phyloP scores from a whole-genome alignment of 2,113 vertebrate species.

The Marmota monax region DNA sequence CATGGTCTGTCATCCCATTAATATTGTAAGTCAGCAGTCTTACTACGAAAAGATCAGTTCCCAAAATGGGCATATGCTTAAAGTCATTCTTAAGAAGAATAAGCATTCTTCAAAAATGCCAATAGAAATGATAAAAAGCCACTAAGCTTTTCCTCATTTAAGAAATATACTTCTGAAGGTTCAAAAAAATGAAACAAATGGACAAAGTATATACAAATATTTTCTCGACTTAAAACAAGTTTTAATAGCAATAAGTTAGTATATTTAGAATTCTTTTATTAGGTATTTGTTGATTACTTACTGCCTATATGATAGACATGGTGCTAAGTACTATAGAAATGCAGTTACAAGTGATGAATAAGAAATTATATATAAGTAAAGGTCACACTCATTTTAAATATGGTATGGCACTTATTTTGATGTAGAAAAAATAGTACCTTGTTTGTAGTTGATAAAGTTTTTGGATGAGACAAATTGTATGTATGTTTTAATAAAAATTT shows the following conservation, averaged over 20 bases:
- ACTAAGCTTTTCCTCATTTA: neutral
- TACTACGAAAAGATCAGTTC: neutral
- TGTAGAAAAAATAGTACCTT: neutral
- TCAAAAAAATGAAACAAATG: neutral
- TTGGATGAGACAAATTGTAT: neutral
- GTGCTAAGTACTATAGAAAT: neutral
- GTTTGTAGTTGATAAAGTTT: neutral
- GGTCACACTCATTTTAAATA: neutral
- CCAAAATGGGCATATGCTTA: neutral
- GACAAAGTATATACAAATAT: neutral
- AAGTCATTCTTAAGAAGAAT: neutral
- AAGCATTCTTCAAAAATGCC: neutral
- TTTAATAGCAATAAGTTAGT: neutral
- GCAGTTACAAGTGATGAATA: neutral
- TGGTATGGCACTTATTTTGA: neutral
- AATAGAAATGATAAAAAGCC: neutral
- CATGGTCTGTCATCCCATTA: neutral
- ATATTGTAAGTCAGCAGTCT: neutral
- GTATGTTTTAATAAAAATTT: neutral
- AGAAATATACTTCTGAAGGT: neutral
- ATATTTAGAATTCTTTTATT: neutral
- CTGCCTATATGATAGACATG: neutral
- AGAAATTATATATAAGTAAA: neutral
- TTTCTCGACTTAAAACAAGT: conserved; percentile 12
- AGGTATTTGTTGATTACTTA: neutral